These are phyloP conservation scores for Eumacrocentrus americanus DNA, from an alignment of 2,888 invertebrate species.

Conservation along the genomic window DNA sequence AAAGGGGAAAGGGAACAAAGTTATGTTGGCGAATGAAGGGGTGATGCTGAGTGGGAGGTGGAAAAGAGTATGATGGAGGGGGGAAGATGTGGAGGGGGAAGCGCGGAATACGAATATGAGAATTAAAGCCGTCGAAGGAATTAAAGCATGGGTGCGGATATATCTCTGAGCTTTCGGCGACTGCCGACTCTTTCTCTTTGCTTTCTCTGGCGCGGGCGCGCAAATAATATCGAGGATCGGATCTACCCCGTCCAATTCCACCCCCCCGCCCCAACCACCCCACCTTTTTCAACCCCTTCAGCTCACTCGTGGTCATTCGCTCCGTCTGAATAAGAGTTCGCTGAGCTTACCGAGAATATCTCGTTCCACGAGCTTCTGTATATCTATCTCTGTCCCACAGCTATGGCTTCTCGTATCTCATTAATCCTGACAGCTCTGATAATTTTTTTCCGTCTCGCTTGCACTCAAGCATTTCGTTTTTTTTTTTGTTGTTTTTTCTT, in stretches of 20 bases:
- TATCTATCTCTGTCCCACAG: not conserved
- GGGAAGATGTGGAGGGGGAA: slow-evolving; percentile 18
- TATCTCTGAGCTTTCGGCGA: slow-evolving; percentile 28
- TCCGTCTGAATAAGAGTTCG: not conserved
- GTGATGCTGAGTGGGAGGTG: slow-evolving; percentile 2
- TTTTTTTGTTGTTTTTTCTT: not conserved
- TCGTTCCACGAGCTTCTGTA: not conserved
- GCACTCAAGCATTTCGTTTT: not conserved
- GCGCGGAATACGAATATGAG: slow-evolving; percentile 59
- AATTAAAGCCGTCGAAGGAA: slow-evolving; percentile 61
- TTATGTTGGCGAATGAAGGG: slow-evolving; percentile 30
- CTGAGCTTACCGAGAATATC: not conserved
- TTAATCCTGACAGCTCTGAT: slow-evolving; percentile 46
- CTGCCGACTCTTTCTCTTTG: slow-evolving; percentile 27
- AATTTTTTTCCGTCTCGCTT: slow-evolving; percentile 5
- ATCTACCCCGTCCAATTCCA: slow-evolving; percentile 40
- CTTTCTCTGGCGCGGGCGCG: slow-evolving; percentile 25
- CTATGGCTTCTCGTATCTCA: slow-evolving; percentile 51
- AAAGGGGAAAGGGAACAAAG: slow-evolving; percentile 42
- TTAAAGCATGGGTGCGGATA: slow-evolving; percentile 51
- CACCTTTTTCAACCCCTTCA: too few relatives aligned
- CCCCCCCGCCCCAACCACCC: too few relatives aligned
- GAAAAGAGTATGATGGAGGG: slow-evolving; percentile 32
- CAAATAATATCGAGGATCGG: slow-evolving; percentile 53
- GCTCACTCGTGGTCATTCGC: slow-evolving; percentile 27